phyloP scores from a whole-genome alignment of 2,888 invertebrate genomes.

The Eristalis intricaria region DNA sequence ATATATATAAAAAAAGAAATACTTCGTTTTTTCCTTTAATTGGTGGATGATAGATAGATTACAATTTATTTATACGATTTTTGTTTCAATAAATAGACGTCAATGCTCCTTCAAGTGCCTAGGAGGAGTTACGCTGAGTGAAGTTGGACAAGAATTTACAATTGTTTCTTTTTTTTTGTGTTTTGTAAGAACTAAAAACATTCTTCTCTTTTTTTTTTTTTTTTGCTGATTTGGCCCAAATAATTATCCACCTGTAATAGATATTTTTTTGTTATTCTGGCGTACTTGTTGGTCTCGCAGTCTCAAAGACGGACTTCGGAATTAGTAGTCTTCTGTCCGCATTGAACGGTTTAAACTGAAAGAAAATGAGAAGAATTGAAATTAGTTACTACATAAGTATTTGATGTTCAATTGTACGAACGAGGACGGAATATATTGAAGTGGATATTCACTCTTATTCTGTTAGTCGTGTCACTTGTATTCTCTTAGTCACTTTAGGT shows the following conservation, averaged over 20 bases:
- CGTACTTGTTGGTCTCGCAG: slow-evolving; percentile 21
- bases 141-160: not conserved
- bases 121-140: not conserved
- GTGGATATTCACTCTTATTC: no score
- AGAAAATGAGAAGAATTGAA: not conserved
- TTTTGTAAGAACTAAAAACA: not conserved
- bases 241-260: slow-evolving; percentile 26
- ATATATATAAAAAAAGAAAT: slow-evolving; percentile 37
- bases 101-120: not conserved
- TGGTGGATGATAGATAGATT: slow-evolving; percentile 44
- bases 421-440: no score
- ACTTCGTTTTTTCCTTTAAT: slow-evolving; percentile 45
- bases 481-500: no score
- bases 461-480: no score
- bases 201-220: not conserved
- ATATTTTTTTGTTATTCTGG: slow-evolving; percentile 39
- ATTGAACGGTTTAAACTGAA: slow-evolving; percentile 50
- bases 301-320: slow-evolving; percentile 29
- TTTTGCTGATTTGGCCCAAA: slow-evolving; percentile 29
- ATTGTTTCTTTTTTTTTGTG: not conserved
- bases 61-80: slow-evolving; percentile 7
- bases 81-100: slow-evolving; percentile 49
- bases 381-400: not conserved
- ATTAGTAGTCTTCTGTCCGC: slow-evolving; percentile 15
- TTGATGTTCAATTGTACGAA: no score